Conservation (phyloP, 2,888 invertebrate species). For the Platypus cylindrus region DNA sequence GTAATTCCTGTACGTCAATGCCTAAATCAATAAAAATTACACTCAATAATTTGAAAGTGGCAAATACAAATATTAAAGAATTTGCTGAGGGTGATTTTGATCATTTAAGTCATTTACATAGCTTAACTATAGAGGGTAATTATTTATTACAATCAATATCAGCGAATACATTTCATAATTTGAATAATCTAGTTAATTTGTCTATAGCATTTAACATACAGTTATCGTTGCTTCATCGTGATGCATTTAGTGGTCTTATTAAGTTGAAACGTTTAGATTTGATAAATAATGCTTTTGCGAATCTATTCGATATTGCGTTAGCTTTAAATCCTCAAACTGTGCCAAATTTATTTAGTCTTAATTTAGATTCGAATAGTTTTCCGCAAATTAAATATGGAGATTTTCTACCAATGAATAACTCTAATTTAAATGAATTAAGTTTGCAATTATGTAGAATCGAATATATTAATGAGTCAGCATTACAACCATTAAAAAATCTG, state of each 20-base stretch:
- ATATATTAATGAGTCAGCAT: conserved; percentile 39
- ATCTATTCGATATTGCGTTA: conserved; percentile 35
- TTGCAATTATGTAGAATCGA: conserved; percentile 43
- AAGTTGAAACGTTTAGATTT: conserved; percentile 40
- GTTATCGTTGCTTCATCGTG: conserved; percentile 34
- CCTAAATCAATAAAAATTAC: conserved; percentile 37
- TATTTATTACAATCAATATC: conserved; percentile 38
- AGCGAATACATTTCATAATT: conserved; percentile 38
- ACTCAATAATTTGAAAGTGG: conserved; percentile 36
- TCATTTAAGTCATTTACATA: conserved; percentile 33
- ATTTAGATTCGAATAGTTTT: conserved; percentile 43
- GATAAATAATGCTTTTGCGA: conserved; percentile 43
- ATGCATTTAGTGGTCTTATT: conserved; percentile 39
- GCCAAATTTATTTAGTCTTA: conserved; percentile 37
- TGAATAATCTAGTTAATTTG: conserved; percentile 38
- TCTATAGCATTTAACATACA: conserved; percentile 44
- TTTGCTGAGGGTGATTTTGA: conserved; percentile 36
- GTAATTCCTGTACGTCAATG: conserved; percentile 38
- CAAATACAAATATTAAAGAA: conserved; percentile 38
- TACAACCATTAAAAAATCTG: conserved; percentile 37
- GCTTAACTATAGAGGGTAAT: conserved; percentile 43
- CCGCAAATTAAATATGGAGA: conserved; percentile 34
- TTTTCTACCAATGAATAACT: conserved; percentile 38
- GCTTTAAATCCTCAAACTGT: conserved; percentile 34
- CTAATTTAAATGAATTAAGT: conserved; percentile 36